Conservation (phyloP, 2,797 vertebrate genomes). For the Vespertilio murinus region DNA sequence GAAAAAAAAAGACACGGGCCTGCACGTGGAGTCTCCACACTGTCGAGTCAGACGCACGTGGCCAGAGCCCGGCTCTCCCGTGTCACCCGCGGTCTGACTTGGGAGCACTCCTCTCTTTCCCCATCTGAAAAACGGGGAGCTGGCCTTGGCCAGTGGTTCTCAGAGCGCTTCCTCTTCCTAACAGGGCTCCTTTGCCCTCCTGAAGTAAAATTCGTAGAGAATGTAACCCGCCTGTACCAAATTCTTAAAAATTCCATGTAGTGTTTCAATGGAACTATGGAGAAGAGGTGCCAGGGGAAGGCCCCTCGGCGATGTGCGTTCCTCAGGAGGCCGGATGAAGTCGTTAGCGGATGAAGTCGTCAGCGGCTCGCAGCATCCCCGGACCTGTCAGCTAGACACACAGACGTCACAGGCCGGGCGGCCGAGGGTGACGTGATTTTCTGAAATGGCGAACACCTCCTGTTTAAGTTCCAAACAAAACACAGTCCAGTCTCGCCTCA, state of each 20-base stretch:
- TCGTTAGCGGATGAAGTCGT: background rate
- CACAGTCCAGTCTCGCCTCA: conserved; percentile 27
- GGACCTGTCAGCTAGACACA: background rate
- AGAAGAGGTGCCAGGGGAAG: background rate
- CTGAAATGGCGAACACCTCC: conserved; percentile 34
- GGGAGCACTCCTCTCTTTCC: background rate
- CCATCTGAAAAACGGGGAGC: background rate
- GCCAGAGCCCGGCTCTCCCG: background rate
- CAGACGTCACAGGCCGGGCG: background rate
- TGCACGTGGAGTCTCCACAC: background rate
- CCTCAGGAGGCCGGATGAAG: background rate
- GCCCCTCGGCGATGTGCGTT: background rate
- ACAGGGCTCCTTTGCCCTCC: background rate
- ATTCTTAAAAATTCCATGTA: background rate
- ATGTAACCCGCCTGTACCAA: background rate
- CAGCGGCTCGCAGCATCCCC: background rate
- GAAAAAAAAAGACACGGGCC: background rate
- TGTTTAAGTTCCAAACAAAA: conserved; percentile 65
- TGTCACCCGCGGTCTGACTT: background rate
- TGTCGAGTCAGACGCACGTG: background rate
- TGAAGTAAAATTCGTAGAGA: background rate
- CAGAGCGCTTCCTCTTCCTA: background rate
- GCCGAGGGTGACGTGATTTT: conserved; percentile 30
- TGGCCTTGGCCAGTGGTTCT: background rate
- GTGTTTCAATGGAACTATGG: background rate